Evolutionary conservation across 2,797 vertebrate species (phyloP).

Genomic region (Pseudochirops cupreus): DNA sequence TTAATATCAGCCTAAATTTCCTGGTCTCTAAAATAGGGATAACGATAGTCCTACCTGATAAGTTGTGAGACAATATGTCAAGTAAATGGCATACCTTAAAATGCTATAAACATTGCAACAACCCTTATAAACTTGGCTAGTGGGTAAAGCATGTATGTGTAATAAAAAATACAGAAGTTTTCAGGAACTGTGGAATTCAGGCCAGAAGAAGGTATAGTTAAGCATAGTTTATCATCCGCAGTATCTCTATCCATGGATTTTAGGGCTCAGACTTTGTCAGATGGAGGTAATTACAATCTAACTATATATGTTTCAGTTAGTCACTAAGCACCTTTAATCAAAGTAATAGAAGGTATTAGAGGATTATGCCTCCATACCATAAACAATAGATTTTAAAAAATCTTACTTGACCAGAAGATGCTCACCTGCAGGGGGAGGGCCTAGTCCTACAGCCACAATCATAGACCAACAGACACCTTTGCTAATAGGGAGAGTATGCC

Average conservation of each 20-base stretch:
- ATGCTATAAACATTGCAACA: background rate
- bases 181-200: background rate
- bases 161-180: background rate
- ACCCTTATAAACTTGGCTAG: background rate
- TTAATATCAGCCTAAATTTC: background rate
- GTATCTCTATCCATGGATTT: background rate
- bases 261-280: background rate
- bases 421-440: background rate
- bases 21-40: background rate
- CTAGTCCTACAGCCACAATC: no score
- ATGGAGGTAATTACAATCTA: background rate
- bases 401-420: no score
- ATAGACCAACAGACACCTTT: background rate
- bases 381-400: no score
- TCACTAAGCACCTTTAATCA: background rate
- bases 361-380: background rate
- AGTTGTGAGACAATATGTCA: background rate
- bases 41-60: background rate
- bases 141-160: background rate
- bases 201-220: background rate
- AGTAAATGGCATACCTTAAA: background rate
- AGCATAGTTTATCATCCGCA: background rate
- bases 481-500: background rate
- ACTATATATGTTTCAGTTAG: background rate
- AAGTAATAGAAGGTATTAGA: background rate